A percentile compares a stretch with the other conserved stretches of the same genome.
These are phyloP conservation scores for Micrastur ruficollis DNA, from an alignment of 2,797 vertebrate species.

Conservation along the genomic window DNA sequence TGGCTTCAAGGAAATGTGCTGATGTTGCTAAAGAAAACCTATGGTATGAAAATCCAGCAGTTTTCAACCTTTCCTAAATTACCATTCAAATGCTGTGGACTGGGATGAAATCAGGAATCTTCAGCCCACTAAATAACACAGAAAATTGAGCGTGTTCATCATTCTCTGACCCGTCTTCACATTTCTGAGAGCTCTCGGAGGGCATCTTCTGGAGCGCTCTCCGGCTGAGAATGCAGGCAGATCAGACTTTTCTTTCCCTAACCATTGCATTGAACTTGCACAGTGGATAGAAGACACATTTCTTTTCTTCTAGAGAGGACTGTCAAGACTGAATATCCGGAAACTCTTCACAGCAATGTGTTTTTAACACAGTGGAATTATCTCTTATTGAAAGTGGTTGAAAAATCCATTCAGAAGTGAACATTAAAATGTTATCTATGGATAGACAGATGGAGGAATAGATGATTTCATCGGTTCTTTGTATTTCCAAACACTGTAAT, in stretches of 20 bases:
- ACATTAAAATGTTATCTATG: background rate
- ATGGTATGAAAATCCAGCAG: background rate
- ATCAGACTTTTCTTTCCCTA: background rate
- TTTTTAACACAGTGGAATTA: background rate
- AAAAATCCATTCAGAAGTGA: background rate
- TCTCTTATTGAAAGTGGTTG: background rate
- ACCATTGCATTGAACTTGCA: background rate
- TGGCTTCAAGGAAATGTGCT: background rate
- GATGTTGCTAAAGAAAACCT: background rate
- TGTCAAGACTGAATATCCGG: background rate
- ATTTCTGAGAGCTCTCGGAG: background rate
- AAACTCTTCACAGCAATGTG: background rate
- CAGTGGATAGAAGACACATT: background rate
- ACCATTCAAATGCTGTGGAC: background rate
- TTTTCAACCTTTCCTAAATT: background rate
- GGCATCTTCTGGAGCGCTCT: background rate
- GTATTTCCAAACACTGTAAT: background rate
- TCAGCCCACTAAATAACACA: background rate
- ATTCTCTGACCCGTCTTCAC: background rate
- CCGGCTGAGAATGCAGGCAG: background rate
- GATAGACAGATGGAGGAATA: background rate
- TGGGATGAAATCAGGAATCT: background rate
- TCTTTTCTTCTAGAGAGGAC: background rate
- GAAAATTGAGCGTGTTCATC: background rate
- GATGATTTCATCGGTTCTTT: background rate